Conservation (phyloP, 1,140 invertebrate species). For the Vollenhovia emeryi region DNA sequence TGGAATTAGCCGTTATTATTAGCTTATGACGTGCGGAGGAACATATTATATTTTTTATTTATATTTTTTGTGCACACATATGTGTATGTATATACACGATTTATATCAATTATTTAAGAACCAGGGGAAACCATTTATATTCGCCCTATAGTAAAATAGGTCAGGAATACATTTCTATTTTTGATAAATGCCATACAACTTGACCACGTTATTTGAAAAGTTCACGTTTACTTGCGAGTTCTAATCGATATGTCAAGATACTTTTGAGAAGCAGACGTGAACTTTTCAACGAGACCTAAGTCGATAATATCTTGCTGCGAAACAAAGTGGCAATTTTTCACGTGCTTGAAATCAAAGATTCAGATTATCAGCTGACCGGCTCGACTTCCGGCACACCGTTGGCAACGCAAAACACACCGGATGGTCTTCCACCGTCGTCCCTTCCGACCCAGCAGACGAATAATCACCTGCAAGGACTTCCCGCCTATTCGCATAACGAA, state of each 20-base stretch:
- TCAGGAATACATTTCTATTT: not conserved
- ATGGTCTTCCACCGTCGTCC: conserved; percentile 81
- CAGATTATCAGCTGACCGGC: conserved; percentile 88
- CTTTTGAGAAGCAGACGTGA: not conserved
- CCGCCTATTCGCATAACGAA: conserved; percentile 80
- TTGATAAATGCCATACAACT: not conserved
- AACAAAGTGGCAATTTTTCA: conserved; percentile 7
- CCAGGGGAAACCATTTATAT: not conserved
- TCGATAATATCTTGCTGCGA: conserved; percentile 1
- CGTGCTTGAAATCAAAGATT: conserved; percentile 84
- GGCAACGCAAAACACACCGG: conserved; percentile 82
- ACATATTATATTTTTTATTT: not conserved
- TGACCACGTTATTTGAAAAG: conserved; percentile 4
- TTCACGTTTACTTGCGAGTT: not conserved
- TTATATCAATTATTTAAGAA: not conserved
- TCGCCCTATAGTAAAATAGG: not conserved
- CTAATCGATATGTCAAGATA: conserved; percentile 10
- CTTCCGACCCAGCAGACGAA: conserved; percentile 80
- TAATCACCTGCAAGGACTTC: conserved; percentile 79
- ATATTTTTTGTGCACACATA: not conserved
- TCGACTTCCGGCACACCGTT: conserved; percentile 86
- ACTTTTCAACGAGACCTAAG: conserved; percentile 8
- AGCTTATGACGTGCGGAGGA: not conserved
- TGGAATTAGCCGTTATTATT: not conserved
- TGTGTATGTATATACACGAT: not conserved